These are phyloP conservation scores for Pseudococcus viburni DNA, from an alignment of 2,888 invertebrate genomes.

Conservation along the genomic window DNA sequence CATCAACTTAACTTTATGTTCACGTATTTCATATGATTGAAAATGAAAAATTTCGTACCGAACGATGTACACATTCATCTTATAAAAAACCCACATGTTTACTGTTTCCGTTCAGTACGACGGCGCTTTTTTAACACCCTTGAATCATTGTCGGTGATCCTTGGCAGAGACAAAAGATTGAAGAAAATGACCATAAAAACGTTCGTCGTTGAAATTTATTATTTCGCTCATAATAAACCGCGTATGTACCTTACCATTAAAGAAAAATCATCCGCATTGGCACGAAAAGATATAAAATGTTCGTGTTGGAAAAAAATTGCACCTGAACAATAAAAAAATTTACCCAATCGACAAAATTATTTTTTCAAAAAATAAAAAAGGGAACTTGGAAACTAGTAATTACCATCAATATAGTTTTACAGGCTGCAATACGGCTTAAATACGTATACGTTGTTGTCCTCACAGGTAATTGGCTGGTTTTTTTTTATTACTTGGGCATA, in stretches of 20 bases:
- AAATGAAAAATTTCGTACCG: background rate
- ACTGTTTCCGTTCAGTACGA: background rate
- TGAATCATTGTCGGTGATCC: background rate
- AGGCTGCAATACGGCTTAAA: too few species aligned
- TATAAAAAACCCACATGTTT: background rate
- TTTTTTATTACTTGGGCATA: background rate
- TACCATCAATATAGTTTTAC: too few species aligned
- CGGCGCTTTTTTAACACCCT: background rate
- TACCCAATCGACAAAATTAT: too few species aligned
- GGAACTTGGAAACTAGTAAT: too few species aligned
- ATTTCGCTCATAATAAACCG: background rate
- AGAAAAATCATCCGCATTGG: too few species aligned
- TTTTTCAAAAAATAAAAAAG: too few species aligned
- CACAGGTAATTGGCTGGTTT: background rate
- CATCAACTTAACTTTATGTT: background rate
- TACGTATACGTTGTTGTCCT: too few species aligned
- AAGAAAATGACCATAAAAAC: slow-evolving; percentile 24
- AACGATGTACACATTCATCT: background rate
- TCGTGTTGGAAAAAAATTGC: too few species aligned
- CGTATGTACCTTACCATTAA: background rate
- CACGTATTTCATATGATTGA: background rate
- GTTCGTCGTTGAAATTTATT: background rate
- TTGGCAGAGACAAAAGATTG: background rate
- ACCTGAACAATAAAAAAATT: too few species aligned
- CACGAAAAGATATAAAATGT: too few species aligned